phyloP scores from a whole-genome alignment of 2,888 invertebrate species.

The Linnaemya tessellans region DNA sequence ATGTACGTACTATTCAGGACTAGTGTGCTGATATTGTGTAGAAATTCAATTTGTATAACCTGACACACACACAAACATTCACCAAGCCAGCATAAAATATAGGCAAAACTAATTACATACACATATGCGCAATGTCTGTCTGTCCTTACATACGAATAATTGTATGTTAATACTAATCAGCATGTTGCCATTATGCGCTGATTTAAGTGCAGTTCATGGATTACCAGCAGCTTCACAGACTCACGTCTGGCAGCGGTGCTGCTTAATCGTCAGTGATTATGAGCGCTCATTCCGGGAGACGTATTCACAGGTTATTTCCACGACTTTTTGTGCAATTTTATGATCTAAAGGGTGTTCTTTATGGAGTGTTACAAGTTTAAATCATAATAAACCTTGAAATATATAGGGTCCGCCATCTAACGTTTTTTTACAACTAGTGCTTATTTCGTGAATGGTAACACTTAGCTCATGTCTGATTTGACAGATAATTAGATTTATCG shows the following conservation, averaged over 20 bases:
- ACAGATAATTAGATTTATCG: no score
- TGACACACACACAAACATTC: neutral
- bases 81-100: neutral
- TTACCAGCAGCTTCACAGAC: neutral
- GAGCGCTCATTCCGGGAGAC: neutral
- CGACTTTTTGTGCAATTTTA: no score
- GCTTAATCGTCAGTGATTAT: neutral
- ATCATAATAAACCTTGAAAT: no score
- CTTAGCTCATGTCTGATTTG: no score
- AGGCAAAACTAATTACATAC: neutral
- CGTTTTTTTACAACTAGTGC: no score
- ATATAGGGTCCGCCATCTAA: no score
- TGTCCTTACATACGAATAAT: slow-evolving; percentile 3
- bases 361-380: no score
- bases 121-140: neutral
- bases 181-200: neutral
- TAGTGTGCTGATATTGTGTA: slow-evolving; percentile 20
- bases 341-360: no score
- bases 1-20: neutral
- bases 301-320: no score
- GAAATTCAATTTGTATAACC: slow-evolving; percentile 52
- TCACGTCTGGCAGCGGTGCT: neutral
- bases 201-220: neutral
- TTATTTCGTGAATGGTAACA: no score
- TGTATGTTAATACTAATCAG: slow-evolving; percentile 23